Evolutionary conservation across 2,797 vertebrate genomes (phyloP), one percentile per base, ranked within the genome.

Genomic region (Emydoidea blandingii): DNA sequence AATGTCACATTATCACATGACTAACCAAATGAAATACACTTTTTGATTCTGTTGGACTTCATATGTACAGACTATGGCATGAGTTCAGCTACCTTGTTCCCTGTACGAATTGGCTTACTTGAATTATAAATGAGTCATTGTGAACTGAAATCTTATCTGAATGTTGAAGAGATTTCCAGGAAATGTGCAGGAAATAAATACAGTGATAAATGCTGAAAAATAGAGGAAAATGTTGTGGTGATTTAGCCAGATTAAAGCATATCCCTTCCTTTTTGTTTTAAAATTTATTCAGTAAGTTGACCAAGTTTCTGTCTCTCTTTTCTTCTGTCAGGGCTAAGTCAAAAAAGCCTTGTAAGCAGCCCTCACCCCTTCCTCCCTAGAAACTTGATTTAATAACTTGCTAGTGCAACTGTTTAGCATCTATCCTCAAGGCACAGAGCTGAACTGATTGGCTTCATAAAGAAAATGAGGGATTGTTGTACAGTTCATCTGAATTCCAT

Each of bases 61-160:
- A 54, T 90, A 44, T 4, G 7, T 92, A 50, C 91, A 95, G 68
- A 86, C 83, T 90, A n/a, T 93, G 87, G 78, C 62, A 90, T 96
- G 56, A 0, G 1, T 94, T 97, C 91, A 93, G 47, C 53, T 97
- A 85, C 34, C 80, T 80, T 97, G 94, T 96, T 88, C 47, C 72
- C 53, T 95, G 87, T 94, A 96, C 90, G 79, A 92, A 91, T 87
- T 79, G 59, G 56, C 84, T 93, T 97, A 97, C 95, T 88, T 97
- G 15, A 96, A 96, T 92, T 97, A 87, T 94, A 93, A 96, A 94
- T 96, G 57, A 96, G 34, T 4, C 49, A 79, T 86, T 97, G 78
- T 97, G 89, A 54, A 85, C 94, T 87, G 57, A 88, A 96, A 96
- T 97, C 89, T 96, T 90, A 95, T 97, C 81, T 95, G 79, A 78